These are phyloP conservation scores for Crematogaster levior DNA, from an alignment of 2,888 invertebrate genomes.

Conservation along the genomic window DNA sequence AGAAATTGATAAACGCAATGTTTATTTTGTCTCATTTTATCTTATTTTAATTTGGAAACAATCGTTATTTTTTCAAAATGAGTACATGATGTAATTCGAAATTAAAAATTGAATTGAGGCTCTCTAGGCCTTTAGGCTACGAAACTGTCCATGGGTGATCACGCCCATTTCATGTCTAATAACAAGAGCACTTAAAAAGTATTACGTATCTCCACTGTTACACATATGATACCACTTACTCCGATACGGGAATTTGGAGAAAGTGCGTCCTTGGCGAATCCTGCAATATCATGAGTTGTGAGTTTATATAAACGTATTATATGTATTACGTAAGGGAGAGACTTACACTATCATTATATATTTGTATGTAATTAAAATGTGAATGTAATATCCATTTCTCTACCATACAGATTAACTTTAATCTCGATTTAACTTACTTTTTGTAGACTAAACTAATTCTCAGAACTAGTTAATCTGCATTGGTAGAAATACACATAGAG, in stretches of 20 bases:
- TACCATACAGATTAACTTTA: not conserved
- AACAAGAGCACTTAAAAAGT: slow-evolving; percentile 60
- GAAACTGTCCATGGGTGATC: not conserved
- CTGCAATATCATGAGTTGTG: slow-evolving; percentile 69
- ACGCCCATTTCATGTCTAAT: slow-evolving; percentile 48
- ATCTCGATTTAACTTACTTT: not conserved
- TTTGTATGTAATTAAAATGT: not conserved
- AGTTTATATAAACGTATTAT: slow-evolving; percentile 62
- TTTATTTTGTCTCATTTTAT: not conserved
- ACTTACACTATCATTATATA: not conserved
- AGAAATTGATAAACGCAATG: not conserved
- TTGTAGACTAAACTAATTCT: not conserved
- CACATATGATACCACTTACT: slow-evolving; percentile 60
- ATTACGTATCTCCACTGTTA: slow-evolving; percentile 54
- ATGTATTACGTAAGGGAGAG: slow-evolving; percentile 67
- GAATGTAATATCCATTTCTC: not conserved
- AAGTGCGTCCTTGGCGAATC: slow-evolving; percentile 75
- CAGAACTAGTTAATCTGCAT: not conserved
- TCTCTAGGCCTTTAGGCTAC: not conserved
- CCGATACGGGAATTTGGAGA: slow-evolving; percentile 75
- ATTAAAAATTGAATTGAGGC: not conserved
- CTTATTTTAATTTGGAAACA: not conserved
- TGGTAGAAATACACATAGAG: not conserved
- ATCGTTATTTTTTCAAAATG: not conserved
- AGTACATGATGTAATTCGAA: not conserved